Evolutionary conservation across 23 tunicate species (phyloP).

Genomic region (Ascidia mentula): DNA sequence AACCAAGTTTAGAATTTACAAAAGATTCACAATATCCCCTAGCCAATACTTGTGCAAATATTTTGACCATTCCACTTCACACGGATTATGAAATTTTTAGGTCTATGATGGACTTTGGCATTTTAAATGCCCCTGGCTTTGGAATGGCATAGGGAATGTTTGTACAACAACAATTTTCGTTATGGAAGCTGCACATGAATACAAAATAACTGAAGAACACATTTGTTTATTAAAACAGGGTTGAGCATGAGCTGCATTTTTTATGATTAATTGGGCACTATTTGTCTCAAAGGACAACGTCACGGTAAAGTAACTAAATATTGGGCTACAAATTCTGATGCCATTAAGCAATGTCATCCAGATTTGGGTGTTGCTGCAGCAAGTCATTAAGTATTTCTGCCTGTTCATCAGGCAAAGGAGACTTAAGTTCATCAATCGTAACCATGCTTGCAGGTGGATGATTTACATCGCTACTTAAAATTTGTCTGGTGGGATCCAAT

Average conservation of each 20-base stretch:
- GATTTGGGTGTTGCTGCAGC: background rate
- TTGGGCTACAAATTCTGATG: no score
- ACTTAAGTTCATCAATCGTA: background rate
- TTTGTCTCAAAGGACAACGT: no score
- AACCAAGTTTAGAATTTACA: slow-evolving; percentile 4
- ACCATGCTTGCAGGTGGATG: background rate
- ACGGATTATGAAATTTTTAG: background rate
- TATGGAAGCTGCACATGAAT: background rate
- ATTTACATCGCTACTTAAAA: background rate
- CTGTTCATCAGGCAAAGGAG: background rate
- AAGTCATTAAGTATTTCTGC: background rate
- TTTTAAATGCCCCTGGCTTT: background rate
- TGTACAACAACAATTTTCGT: no score
- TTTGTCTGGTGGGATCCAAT: background rate
- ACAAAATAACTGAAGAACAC: background rate
- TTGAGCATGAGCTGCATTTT: no score
- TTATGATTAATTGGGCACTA: no score
- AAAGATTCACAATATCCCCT: background rate
- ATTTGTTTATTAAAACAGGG: background rate
- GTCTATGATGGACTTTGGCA: background rate
- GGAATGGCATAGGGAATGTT: background rate
- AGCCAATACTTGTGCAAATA: slow-evolving; percentile 32
- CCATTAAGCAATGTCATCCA: background rate
- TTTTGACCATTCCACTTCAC: background rate
- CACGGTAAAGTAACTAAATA: no score